Evolutionary conservation across 2,113 vertebrate species (phyloP).

Genomic region (Carlito syrichta): DNA sequence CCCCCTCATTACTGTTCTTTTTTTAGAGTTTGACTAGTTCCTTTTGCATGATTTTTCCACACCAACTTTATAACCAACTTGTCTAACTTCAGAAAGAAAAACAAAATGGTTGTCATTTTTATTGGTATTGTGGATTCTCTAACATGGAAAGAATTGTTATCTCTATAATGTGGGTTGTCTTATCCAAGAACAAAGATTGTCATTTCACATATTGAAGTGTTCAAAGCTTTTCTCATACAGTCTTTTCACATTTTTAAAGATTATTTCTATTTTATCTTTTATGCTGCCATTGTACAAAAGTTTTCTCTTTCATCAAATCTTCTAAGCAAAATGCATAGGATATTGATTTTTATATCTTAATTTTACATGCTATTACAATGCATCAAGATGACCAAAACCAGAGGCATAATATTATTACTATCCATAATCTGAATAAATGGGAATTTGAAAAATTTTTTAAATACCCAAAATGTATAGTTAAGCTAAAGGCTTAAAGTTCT

Average conservation of each 20-base stretch:
- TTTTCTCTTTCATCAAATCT: background rate
- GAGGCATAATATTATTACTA: background rate
- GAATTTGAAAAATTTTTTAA: slow-evolving; percentile 29
- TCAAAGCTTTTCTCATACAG: background rate
- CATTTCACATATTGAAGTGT: background rate
- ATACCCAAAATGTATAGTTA: background rate
- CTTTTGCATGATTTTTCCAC: background rate
- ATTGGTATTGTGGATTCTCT: background rate
- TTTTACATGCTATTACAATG: background rate
- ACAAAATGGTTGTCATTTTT: background rate
- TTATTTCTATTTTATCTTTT: background rate
- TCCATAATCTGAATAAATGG: background rate
- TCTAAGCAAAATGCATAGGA: background rate
- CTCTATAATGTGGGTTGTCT: background rate
- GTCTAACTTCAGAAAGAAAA: background rate
- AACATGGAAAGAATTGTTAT: background rate
- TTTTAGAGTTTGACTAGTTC: background rate
- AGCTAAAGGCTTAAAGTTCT: slow-evolving; percentile 12
- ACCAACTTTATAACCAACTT: background rate
- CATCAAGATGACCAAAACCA: background rate
- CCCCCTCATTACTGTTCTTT: background rate
- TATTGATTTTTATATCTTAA: background rate
- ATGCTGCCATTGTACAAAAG: background rate
- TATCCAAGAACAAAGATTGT: background rate
- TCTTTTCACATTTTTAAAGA: background rate